Conservation (phyloP, 2,797 vertebrate species). For the Amblyopsis hoosieri region DNA sequence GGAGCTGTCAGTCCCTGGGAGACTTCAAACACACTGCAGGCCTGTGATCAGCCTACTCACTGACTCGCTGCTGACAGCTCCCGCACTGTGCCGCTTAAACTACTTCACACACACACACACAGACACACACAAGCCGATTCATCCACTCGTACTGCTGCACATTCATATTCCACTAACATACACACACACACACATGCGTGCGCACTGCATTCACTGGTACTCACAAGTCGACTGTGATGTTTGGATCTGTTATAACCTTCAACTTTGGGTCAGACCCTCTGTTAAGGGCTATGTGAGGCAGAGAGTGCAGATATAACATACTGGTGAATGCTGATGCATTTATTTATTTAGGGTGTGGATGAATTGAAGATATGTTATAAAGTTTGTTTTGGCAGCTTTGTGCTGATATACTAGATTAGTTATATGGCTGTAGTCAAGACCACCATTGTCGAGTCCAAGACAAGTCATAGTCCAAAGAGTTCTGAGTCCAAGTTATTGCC, state of each 20-base stretch:
- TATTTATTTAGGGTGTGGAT: conserved; percentile 22
- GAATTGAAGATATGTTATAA: no score
- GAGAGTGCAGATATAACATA: no score
- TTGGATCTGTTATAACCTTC: background rate
- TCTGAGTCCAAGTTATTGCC: no score
- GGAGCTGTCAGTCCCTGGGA: conserved; percentile 82
- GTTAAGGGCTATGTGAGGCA: no score
- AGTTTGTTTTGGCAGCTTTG: no score
- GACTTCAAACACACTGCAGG: conserved; percentile 79
- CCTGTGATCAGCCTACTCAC: conserved; percentile 80
- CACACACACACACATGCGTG: conserved; percentile 1
- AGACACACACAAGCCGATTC: conserved; percentile 23
- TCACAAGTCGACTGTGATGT: background rate
- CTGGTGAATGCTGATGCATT: no score
- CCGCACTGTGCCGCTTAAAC: conserved; percentile 74
- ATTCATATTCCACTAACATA: background rate
- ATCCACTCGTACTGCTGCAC: conserved; percentile 11
- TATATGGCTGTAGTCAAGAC: no score
- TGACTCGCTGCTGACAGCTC: conserved; percentile 77
- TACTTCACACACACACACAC: conserved; percentile 46
- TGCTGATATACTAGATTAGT: no score
- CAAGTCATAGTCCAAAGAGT: no score
- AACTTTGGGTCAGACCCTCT: no score
- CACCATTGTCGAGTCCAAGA: no score
- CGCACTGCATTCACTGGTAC: conserved; percentile 1